A percentile compares a stretch with the other conserved stretches of the same genome.
Evolutionary conservation across 2,113 vertebrate genomes (phyloP).

Genomic region (Neogobius melanostomus): DNA sequence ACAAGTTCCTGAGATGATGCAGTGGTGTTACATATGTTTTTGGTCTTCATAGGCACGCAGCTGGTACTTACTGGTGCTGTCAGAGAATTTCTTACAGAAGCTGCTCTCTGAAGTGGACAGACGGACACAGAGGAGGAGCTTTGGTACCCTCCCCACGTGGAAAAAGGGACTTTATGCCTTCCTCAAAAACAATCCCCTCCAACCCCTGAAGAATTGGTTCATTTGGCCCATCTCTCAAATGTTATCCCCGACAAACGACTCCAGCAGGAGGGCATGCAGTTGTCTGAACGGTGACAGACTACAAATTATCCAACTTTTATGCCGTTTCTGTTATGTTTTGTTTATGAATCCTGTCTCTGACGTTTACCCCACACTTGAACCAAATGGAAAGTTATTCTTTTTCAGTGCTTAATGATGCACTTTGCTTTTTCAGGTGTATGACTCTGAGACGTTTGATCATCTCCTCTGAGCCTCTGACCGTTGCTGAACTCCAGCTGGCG

Average conservation of each 20-base stretch:
- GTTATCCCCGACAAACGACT: constrained; percentile 53
- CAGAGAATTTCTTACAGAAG: constrained; percentile 72
- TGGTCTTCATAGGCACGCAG: neutral
- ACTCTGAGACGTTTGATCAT: constrained; percentile 69
- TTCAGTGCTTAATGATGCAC: neutral
- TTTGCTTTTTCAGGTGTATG: constrained; percentile 64
- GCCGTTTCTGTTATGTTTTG: too few species aligned
- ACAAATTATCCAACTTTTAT: too few species aligned
- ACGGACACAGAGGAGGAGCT: constrained; percentile 4
- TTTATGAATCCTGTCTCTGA: too few species aligned
- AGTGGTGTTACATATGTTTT: neutral
- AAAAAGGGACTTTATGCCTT: constrained; percentile 53
- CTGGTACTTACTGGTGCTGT: constrained; percentile 73
- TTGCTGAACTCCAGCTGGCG: constrained; percentile 66
- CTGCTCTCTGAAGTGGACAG: constrained; percentile 50
- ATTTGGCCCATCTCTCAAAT: constrained; percentile 64
- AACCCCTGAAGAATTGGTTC: constrained; percentile 64
- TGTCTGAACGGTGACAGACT: constrained; percentile 67
- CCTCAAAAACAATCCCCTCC: constrained; percentile 69
- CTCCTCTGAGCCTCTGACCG: constrained; percentile 43
- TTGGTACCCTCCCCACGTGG: constrained; percentile 44
- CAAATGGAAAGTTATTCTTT: too few species aligned
- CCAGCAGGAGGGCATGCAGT: constrained; percentile 49
- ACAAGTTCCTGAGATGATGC: neutral
- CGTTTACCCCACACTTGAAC: too few species aligned